A percentile compares a stretch with the other conserved stretches of the same genome.
phyloP scores from a whole-genome alignment of 2,797 vertebrate genomes.

The Tapera naevia region DNA sequence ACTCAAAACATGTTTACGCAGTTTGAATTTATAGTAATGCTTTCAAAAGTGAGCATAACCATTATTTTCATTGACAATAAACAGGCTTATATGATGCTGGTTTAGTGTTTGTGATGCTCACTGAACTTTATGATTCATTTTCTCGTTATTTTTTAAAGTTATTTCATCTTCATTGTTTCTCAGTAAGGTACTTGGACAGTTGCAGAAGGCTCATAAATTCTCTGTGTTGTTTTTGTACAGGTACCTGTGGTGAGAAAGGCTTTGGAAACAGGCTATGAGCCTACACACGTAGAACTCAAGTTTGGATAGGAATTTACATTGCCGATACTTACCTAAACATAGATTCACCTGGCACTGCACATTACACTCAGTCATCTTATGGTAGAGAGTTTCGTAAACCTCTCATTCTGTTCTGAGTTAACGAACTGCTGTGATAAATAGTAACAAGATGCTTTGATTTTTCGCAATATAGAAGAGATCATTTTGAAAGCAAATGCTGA shows the following conservation, averaged over 20 bases:
- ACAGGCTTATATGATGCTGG: not conserved
- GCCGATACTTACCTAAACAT: not conserved
- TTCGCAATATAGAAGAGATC: not conserved
- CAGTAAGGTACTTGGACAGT: not conserved
- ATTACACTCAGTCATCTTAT: not conserved
- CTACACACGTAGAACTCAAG: rapidly evolving
- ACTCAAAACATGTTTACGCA: not conserved
- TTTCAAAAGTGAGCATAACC: not conserved
- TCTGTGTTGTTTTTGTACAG: not conserved
- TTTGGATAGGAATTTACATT: not conserved
- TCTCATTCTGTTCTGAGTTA: not conserved
- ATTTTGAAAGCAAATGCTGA: not conserved
- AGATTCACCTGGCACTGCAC: not conserved
- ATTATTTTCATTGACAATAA: not conserved
- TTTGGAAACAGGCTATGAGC: not conserved
- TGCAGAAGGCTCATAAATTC: not conserved
- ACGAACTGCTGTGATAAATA: not conserved
- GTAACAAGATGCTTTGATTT: not conserved
- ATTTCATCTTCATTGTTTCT: not conserved
- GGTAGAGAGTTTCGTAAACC: not conserved
- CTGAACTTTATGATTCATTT: not conserved
- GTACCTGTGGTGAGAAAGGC: not conserved
- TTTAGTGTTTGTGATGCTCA: not conserved
- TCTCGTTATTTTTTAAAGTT: not conserved
- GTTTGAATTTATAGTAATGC: not conserved